Percentiles rank a stretch among this genome's conserved stretches.
Evolutionary conservation across 2,797 vertebrate species (phyloP).

Genomic region (Diplodus sargus): DNA sequence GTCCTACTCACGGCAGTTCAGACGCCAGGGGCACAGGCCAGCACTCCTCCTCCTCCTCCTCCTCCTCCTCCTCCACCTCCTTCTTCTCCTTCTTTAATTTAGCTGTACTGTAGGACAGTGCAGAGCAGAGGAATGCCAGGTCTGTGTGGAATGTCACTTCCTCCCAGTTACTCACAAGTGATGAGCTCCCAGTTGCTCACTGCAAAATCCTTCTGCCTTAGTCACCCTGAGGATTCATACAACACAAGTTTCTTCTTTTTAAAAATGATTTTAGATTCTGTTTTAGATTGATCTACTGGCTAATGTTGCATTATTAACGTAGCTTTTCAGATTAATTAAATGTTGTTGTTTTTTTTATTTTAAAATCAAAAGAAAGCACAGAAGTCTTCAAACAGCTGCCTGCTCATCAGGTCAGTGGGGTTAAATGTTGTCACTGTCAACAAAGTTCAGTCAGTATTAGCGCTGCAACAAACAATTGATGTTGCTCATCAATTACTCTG

Average conservation of each 20-base stretch:
- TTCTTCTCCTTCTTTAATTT: constrained; percentile 56
- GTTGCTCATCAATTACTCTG: background rate
- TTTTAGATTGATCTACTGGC: background rate
- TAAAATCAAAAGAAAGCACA: background rate
- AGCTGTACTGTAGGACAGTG: constrained; percentile 26
- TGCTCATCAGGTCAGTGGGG: background rate
- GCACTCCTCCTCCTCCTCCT: background rate
- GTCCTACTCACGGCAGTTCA: constrained; percentile 51
- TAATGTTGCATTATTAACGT: background rate
- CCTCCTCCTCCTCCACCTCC: background rate
- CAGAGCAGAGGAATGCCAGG: constrained; percentile 63
- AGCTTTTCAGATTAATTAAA: background rate
- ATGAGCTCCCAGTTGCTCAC: constrained; percentile 36
- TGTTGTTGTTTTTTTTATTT: background rate
- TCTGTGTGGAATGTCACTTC: constrained; percentile 64
- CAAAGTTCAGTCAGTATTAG: background rate
- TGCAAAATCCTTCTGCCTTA: constrained; percentile 35
- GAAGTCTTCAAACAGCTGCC: background rate
- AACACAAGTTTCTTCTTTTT: background rate
- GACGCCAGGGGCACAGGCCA: constrained; percentile 46
- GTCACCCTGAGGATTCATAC: constrained; percentile 36
- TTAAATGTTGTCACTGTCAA: background rate
- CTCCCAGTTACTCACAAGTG: constrained; percentile 58
- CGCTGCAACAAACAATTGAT: background rate
- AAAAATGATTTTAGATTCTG: background rate